phyloP scores from a whole-genome alignment of 2,113 vertebrate genomes.

The Caracal caracal region DNA sequence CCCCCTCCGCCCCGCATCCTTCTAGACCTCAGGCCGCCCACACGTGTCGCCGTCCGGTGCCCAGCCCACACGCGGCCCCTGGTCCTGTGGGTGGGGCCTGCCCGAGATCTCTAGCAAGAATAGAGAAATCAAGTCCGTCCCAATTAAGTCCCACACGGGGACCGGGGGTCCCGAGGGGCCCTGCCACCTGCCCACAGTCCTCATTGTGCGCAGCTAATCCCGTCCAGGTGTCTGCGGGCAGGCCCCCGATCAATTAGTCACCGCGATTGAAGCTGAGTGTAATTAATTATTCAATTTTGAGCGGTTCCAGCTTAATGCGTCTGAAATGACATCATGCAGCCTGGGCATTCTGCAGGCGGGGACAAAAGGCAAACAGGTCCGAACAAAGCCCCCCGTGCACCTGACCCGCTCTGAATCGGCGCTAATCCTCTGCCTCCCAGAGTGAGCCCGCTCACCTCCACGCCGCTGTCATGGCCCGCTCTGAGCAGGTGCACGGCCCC shows the following conservation, averaged over 20 bases:
- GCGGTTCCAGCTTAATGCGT: slow-evolving; percentile 68
- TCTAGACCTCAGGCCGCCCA: neutral
- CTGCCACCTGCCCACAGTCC: slow-evolving; percentile 53
- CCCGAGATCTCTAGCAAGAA: neutral
- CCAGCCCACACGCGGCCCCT: neutral
- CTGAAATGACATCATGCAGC: slow-evolving; percentile 71
- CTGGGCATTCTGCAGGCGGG: neutral
- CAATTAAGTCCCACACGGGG: slow-evolving; percentile 58
- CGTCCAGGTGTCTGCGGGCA: slow-evolving; percentile 70
- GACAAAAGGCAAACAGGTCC: slow-evolving; percentile 70
- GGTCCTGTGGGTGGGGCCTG: neutral
- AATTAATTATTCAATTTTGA: slow-evolving; percentile 81
- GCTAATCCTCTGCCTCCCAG: slow-evolving; percentile 9
- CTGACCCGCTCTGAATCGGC: slow-evolving; percentile 33
- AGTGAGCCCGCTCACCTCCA: slow-evolving; percentile 17
- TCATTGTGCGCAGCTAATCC: slow-evolving; percentile 71
- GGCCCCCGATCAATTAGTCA: slow-evolving; percentile 73
- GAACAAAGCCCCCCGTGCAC: slow-evolving; percentile 57
- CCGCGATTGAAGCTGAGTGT: slow-evolving; percentile 61
- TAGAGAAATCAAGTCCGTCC: slow-evolving; percentile 59
- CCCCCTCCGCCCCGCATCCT: accelerated
- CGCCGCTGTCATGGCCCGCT: accelerated
- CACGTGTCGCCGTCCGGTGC: neutral
- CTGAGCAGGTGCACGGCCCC: neutral
- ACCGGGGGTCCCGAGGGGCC: neutral